A percentile compares a stretch with the other conserved stretches of the same genome.
phyloP scores from a whole-genome alignment of 2,113 vertebrate genomes.

The Plotosus lineatus region DNA sequence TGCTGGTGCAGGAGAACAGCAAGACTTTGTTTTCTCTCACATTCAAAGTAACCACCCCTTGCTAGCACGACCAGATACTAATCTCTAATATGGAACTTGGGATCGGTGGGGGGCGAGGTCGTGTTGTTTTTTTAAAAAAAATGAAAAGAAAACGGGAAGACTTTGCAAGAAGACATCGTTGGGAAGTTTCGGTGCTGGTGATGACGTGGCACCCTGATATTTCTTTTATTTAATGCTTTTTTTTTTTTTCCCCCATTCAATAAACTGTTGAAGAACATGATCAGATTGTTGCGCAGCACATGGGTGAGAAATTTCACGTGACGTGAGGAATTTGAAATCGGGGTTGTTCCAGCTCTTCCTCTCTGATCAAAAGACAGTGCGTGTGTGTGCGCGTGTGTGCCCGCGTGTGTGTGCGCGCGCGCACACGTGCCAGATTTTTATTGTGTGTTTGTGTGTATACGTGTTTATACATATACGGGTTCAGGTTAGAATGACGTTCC shows the following conservation, averaged over 20 bases:
- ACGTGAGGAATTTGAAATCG: constrained; percentile 4
- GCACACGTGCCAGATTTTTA: too few relatives aligned
- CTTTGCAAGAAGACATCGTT: neutral
- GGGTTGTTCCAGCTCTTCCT: constrained; percentile 52
- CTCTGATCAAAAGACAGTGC: constrained; percentile 72
- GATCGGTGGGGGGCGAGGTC: neutral
- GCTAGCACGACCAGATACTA: neutral
- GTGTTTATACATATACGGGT: too few relatives aligned
- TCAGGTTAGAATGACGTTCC: too few relatives aligned
- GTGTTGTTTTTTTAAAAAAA: neutral
- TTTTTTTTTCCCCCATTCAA: neutral
- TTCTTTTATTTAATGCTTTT: neutral
- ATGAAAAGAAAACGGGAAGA: neutral
- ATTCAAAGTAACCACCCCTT: neutral
- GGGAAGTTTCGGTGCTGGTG: constrained; percentile 2
- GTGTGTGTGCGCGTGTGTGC: constrained; percentile 18
- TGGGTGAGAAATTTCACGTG: too few relatives aligned
- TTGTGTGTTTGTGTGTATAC: constrained; percentile 22
- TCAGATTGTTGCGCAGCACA: constrained; percentile 64
- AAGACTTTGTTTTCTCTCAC: neutral
- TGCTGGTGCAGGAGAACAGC: neutral
- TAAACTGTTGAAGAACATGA: constrained; percentile 41
- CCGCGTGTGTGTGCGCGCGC: constrained; percentile 37
- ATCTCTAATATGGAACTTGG: neutral
- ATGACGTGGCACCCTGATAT: constrained; percentile 23